These are phyloP conservation scores for Cnemophilus loriae DNA, from an alignment of 2,113 vertebrate species.

Conservation along the genomic window DNA sequence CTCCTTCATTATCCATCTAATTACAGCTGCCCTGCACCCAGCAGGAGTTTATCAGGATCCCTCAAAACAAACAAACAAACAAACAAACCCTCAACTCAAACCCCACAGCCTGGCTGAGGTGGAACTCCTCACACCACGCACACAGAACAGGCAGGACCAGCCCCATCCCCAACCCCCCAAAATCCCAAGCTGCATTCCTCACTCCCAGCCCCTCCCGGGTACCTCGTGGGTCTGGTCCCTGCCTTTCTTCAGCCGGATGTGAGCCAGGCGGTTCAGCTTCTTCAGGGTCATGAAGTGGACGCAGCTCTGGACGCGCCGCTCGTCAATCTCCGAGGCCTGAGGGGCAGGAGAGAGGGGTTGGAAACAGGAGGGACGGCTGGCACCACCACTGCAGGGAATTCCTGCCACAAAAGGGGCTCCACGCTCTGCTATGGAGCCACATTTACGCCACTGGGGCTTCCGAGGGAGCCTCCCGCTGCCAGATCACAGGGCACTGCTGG, in stretches of 20 bases:
- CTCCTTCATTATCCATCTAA: accelerated
- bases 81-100: neutral
- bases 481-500: neutral
- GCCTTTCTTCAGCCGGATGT: constrained; percentile 92
- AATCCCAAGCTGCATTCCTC: accelerated
- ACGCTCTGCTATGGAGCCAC: accelerated
- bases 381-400: neutral
- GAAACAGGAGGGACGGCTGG: neutral
- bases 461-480: accelerated
- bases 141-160: accelerated
- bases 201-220: neutral
- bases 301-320: constrained; percentile 86
- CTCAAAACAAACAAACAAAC: too few species aligned
- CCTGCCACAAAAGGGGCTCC: neutral
- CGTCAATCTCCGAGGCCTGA: constrained; percentile 85
- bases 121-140: accelerated
- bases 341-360: neutral
- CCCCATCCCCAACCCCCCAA: accelerated
- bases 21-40: neutral
- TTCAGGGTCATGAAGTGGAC: constrained; percentile 97
- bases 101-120: accelerated
- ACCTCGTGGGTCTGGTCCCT: constrained; percentile 97
- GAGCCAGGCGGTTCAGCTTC: constrained; percentile 95
- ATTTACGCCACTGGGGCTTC: neutral
- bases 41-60: too few species aligned